Evolutionary conservation across 2,888 invertebrate genomes (phyloP), one percentile per base, ranked within the genome.

Genomic region (Aplocera efformata): DNA sequence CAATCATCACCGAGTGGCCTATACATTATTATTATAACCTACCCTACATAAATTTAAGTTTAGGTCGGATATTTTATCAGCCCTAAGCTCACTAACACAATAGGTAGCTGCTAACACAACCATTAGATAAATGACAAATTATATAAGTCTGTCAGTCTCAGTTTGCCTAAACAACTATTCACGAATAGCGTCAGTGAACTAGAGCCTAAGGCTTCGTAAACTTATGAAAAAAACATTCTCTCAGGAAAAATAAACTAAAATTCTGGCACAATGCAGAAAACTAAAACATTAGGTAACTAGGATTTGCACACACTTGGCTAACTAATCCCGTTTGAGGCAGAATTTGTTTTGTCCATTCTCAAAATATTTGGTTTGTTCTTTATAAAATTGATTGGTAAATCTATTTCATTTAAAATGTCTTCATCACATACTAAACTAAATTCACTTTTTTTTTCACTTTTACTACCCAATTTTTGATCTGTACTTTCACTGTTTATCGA

Each of bases 301-400:
- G 9, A 39, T 28, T 28, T 10, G 22, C 25, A 26, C 5, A 17
- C 21, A 23, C 11, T 8, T 42, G 33, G 26, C 45, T 45, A 45
- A 41, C 45, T 45, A 10, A 45, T 9, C 11, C 29, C 45, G 22
- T 45, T 45, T 20, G 44, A 21, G 25, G 45, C 36, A 30, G 40
- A 31, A 13, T 29, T 33, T 36, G 40, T 13, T 22, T 36, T 30
- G 30, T 40, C 36, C 36, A 40, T 10, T 30, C 36, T 37, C 26
- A 32, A n/a, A 25, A 23, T 23, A 23, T 26, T 36, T 17, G 32
- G 32, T 25, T 34, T 44, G 28, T 23, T 39, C 26, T 26, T 9
- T 28, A 27, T 7, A 39, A 28, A 31, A 39, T 2, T 17, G 5
- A 17, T 28, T n/a, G 20, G 10, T 30, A 32, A n/a, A 6, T 35